Evolutionary conservation across 2,113 vertebrate species (phyloP).

Genomic region (Burhinus oedicnemus): DNA sequence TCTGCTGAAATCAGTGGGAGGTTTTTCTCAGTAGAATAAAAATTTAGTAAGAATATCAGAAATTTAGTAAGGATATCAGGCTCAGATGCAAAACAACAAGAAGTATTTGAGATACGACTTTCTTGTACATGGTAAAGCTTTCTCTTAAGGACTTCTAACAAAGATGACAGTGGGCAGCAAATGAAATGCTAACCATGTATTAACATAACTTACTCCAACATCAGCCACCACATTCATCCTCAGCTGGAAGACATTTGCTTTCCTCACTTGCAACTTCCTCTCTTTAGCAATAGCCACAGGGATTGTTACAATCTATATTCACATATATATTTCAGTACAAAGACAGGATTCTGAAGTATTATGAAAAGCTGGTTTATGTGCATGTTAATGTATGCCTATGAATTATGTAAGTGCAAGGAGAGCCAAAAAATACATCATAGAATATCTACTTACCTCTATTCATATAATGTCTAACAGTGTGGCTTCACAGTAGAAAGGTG

Average conservation of each 20-base stretch:
- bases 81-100: not conserved
- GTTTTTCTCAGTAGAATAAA: not conserved
- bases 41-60: not conserved
- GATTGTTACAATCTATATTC: not conserved
- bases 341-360: conserved; percentile 23
- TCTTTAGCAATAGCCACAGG: not conserved
- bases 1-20: not conserved
- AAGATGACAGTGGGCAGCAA: not conserved
- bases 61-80: not conserved
- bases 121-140: not conserved
- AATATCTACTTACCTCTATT: not conserved
- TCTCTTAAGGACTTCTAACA: not conserved
- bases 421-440: not conserved
- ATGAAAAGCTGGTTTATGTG: not conserved
- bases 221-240: not conserved
- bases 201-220: not conserved
- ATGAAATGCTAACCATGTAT: not conserved
- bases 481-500: not conserved
- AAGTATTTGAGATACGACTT: not conserved
- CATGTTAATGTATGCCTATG: not conserved
- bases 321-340: not conserved
- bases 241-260: conserved; percentile 4
- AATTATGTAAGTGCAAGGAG: conserved; percentile 5
- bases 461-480: not conserved
- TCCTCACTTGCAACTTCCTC: not conserved